Base-by-base conservation (phyloP, 2,797 vertebrate genomes). In the Cygnus olor region DNA sequence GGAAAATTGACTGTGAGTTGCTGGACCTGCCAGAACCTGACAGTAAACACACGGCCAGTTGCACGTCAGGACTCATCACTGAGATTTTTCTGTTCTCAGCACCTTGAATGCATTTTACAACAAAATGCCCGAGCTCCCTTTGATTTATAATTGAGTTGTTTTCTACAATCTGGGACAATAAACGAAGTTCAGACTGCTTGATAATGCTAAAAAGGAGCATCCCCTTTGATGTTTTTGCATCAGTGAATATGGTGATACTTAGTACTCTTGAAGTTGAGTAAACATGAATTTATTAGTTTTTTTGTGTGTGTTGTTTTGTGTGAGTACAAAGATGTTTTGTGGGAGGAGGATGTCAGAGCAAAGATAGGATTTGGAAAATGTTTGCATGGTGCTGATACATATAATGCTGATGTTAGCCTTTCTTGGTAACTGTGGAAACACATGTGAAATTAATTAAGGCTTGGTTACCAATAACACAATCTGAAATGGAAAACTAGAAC, bases 1-100 rank as follows among this genome's bases (percentile, higher is more conserved):
- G 64, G 85, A 79, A 69, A 69, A 88, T 34, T 79, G 85, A 27
- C 24, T 78, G n/a, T 36, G 73, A 88, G 56, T 11, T 53, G 63
- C 6, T 56, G 81, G 80, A 58, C 88, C 83, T 96, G 95, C 71
- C 88, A 82, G 86, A 91, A 88, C 86, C 86, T 95, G 94, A 32
- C 21, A 28, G 60, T 22, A 58, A 81, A 49, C 30, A 11, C 21
- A n/a, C 0, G 0, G 49, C 42, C 0, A 0, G 68, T 5, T 17
- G 89, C 91, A 88, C 64, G 83, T 51, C 47, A 51, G 88, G 68
- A 74, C 85, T 88, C 68, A 90, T 82, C 83, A 19, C 4, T 20
- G 16, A 38, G 60, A 57, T 84, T 57, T 47, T 70, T 57, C 73
- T 44, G 4, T 94, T 94, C 74, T 82, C 22, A 0, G 94, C 80